A percentile compares a stretch with the other conserved stretches of the same genome.
Evolutionary conservation across 2,888 invertebrate species (phyloP).

Genomic region (Philaethria dido): DNA sequence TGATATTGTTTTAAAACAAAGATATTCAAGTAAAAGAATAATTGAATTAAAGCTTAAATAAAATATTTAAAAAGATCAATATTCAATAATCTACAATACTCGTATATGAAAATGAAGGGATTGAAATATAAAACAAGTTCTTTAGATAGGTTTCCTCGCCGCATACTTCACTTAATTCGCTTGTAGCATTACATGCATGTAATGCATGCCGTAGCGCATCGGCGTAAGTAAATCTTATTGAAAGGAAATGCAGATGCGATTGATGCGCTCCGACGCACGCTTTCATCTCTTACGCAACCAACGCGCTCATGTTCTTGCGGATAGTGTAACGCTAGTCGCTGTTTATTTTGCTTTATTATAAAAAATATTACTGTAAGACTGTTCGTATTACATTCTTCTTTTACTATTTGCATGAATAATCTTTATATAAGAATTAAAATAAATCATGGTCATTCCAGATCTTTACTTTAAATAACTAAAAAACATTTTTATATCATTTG

Average conservation of each 20-base stretch:
- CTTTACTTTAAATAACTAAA: too few species aligned
- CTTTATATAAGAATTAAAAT: neutral
- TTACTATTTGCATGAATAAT: neutral
- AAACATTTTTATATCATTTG: too few species aligned
- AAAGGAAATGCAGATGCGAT: slow-evolving; percentile 43
- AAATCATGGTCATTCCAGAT: too few species aligned
- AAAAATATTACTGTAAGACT: slow-evolving; percentile 2
- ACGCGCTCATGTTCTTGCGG: slow-evolving; percentile 14
- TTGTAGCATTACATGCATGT: slow-evolving; percentile 22
- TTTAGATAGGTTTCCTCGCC: slow-evolving; percentile 2
- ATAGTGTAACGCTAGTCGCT: slow-evolving; percentile 18
- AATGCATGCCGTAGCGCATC: slow-evolving; percentile 29
- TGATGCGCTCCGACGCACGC: slow-evolving; percentile 63
- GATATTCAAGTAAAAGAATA: too few species aligned
- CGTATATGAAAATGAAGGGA: slow-evolving; percentile 8
- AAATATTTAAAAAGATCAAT: too few species aligned
- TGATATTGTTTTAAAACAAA: too few species aligned
- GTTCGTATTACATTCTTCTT: neutral
- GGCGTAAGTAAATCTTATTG: slow-evolving; percentile 42
- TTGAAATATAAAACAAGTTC: slow-evolving; percentile 18
- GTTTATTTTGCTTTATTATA: slow-evolving; percentile 16
- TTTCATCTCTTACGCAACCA: slow-evolving; percentile 63
- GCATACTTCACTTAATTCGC: slow-evolving; percentile 24
- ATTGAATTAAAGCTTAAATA: too few species aligned
- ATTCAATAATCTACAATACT: too few species aligned